Evolutionary conservation across 2,888 invertebrate species (phyloP).

Genomic region (Ormyrus rosae): DNA sequence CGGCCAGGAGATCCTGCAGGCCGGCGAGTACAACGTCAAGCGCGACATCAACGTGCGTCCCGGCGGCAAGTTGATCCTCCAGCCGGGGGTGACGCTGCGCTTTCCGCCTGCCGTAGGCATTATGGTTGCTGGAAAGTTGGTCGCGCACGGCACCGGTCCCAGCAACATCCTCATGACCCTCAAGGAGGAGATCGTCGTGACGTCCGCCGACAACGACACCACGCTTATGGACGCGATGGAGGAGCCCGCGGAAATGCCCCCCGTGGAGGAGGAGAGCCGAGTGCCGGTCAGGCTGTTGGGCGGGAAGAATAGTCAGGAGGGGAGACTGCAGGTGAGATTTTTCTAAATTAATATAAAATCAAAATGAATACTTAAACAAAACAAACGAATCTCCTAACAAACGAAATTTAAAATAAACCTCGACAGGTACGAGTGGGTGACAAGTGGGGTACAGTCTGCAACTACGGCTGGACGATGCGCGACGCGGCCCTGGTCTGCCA

Average conservation of each 20-base stretch:
- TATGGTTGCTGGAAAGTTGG: constrained; percentile 95
- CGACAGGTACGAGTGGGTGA: constrained; percentile 85
- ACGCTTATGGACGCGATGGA: constrained; percentile 77
- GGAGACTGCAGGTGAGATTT: constrained; percentile 83
- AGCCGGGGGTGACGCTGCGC: constrained; percentile 90
- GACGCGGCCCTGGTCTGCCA: constrained; percentile 96
- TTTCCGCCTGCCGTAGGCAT: constrained; percentile 97
- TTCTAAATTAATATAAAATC: no score
- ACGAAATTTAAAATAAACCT: neutral
- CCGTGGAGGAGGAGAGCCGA: constrained; percentile 79
- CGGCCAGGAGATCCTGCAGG: constrained; percentile 88
- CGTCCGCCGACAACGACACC: constrained; percentile 79
- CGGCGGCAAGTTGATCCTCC: constrained; percentile 92
- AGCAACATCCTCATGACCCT: constrained; percentile 88
- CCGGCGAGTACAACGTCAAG: constrained; percentile 93
- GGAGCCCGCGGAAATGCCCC: constrained; percentile 79
- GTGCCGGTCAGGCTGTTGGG: constrained; percentile 88
- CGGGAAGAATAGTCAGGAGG: constrained; percentile 88
- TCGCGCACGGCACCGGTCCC: constrained; percentile 87
- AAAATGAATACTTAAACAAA: no score
- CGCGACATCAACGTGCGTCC: constrained; percentile 96
- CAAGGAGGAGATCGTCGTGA: constrained; percentile 84
- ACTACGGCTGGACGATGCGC: constrained; percentile 94
- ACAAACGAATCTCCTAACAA: no score
- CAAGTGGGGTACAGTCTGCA: constrained; percentile 98